A percentile compares a stretch with the other conserved stretches of the same genome.
Conservation (phyloP, 2,113 vertebrate species). For the Anguilla rostrata region DNA sequence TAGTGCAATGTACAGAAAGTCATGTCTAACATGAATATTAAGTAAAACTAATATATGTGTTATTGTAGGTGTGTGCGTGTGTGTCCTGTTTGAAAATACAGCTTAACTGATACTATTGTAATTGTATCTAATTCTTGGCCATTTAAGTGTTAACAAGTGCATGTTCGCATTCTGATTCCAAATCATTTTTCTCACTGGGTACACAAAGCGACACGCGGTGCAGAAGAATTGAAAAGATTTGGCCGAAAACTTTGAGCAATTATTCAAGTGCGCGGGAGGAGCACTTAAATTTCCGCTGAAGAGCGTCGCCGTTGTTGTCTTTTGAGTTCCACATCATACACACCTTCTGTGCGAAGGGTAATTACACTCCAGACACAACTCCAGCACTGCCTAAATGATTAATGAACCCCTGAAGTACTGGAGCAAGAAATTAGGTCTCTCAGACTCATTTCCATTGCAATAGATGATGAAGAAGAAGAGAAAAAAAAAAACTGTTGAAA, state of each 20-base stretch:
- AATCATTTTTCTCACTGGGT: not conserved
- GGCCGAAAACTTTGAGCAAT: not conserved
- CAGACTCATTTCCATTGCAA: not conserved
- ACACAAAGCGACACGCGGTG: not conserved
- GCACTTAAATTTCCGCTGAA: not conserved
- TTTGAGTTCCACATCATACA: slow-evolving; percentile 9
- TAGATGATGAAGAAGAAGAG: too few species aligned
- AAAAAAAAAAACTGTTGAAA: not conserved
- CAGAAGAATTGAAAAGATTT: not conserved
- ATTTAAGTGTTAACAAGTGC: too few species aligned
- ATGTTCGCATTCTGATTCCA: too few species aligned
- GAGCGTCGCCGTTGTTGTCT: not conserved
- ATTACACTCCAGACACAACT: slow-evolving; percentile 9
- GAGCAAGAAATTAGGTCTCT: slow-evolving; percentile 8
- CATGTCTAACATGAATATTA: too few species aligned
- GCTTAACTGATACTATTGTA: too few species aligned
- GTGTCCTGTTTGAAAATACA: too few species aligned
- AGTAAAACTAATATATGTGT: too few species aligned
- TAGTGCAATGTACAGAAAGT: too few species aligned
- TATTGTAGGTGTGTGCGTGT: too few species aligned
- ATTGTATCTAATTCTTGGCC: too few species aligned
- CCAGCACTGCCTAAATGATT: slow-evolving; percentile 2
- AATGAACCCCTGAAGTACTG: slow-evolving; percentile 6
- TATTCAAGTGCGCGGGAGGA: not conserved
- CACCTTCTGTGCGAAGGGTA: not conserved